These are phyloP conservation scores for Hyla sarda DNA, from an alignment of 2,113 vertebrate species.

Conservation along the genomic window DNA sequence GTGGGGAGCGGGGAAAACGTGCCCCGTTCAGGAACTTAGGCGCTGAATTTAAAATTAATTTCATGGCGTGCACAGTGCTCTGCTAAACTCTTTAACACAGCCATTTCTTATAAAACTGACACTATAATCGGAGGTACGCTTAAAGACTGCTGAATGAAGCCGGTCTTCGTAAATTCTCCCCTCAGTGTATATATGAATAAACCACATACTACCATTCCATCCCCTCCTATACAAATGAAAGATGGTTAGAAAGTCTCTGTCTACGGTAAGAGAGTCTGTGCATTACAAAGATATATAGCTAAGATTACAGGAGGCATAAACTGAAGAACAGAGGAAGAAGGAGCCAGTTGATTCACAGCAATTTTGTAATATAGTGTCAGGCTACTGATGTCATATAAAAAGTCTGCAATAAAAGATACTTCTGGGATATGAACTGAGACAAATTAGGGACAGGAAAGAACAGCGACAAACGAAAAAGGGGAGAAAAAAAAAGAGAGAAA, in stretches of 20 bases:
- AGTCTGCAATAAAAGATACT: constrained; percentile 36
- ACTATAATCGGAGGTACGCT: too few relatives aligned
- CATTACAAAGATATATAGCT: background rate
- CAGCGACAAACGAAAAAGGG: background rate
- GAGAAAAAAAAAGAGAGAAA: background rate
- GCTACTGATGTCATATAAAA: constrained; percentile 34
- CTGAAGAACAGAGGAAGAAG: background rate
- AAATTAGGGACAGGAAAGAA: constrained; percentile 22
- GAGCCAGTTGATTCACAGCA: constrained; percentile 15
- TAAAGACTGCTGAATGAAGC: too few relatives aligned
- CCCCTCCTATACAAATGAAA: background rate
- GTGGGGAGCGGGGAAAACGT: too few relatives aligned
- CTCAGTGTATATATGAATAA: background rate
- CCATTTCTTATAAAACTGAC: too few relatives aligned
- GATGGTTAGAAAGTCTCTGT: background rate
- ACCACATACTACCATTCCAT: background rate
- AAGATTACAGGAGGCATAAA: constrained; percentile 21
- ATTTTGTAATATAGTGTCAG: constrained; percentile 19
- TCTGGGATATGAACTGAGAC: constrained; percentile 33
- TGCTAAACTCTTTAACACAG: too few relatives aligned
- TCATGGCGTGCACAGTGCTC: too few relatives aligned
- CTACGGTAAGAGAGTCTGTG: background rate
- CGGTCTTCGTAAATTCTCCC: too few relatives aligned
- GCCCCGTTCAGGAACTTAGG: too few relatives aligned
- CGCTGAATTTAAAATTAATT: too few relatives aligned